A percentile compares a stretch with the other conserved stretches of the same genome.
phyloP scores from a whole-genome alignment of 2,113 vertebrate genomes.

The Potamarius usumacintae region DNA sequence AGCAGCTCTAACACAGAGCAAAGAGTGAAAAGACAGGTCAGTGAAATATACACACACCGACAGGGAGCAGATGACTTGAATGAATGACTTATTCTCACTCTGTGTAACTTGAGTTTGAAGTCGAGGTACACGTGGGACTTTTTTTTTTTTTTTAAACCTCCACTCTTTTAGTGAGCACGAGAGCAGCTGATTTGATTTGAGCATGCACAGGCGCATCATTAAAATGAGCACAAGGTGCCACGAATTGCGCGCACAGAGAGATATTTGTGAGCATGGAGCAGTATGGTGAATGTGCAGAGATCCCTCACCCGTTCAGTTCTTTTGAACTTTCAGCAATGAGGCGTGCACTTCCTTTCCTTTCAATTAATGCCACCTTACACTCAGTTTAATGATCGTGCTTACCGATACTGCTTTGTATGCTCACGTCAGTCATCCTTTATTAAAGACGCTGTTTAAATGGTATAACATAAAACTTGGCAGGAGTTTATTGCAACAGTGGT shows the following conservation, averaged over 20 bases:
- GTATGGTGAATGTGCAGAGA: not conserved
- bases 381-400: not conserved
- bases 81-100: not conserved
- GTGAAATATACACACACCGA: not conserved
- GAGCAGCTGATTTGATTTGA: too few relatives aligned
- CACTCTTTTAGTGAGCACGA: not conserved
- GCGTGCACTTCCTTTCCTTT: not conserved
- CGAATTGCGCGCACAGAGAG: not conserved
- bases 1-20: not conserved
- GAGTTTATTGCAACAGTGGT: not conserved
- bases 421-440: not conserved
- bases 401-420: not conserved
- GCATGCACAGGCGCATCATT: not conserved
- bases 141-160: not conserved
- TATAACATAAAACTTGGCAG: not conserved
- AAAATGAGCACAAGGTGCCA: not conserved
- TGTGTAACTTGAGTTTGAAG: conserved; percentile 4
- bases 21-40: conserved; percentile 9
- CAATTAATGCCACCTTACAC: not conserved
- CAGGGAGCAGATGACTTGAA: not conserved
- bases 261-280: not conserved
- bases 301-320: not conserved
- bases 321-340: not conserved
- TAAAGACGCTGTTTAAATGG: not conserved
- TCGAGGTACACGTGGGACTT: not conserved